A percentile compares a stretch with the other conserved stretches of the same genome.
These are phyloP conservation scores for Drosophila pseudoananassae DNA, from an alignment of 1,140 invertebrate genomes.

Conservation along the genomic window DNA sequence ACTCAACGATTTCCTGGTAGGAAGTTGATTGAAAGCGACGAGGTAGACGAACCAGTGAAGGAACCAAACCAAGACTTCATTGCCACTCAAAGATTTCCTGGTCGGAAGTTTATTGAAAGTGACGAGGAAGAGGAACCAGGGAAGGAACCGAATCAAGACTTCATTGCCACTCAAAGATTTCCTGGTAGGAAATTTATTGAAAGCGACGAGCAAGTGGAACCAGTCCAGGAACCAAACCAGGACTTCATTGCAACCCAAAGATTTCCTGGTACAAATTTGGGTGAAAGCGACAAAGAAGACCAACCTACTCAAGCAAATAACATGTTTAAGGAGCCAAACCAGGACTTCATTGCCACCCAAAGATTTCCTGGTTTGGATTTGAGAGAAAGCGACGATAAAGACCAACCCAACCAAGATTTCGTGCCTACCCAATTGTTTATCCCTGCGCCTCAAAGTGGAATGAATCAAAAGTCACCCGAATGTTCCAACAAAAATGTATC, in stretches of 20 bases:
- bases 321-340: not conserved
- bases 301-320: not conserved
- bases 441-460: not conserved
- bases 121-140: no score
- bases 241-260: conserved; percentile 37
- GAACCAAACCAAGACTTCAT: conserved; percentile 25
- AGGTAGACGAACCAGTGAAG: not conserved
- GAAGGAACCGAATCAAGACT: conserved; percentile 12
- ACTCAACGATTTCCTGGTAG: conserved; percentile 8
- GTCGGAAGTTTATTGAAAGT: no score
- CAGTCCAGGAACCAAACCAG: conserved; percentile 12
- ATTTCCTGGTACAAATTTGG: not conserved
- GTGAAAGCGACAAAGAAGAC: no score
- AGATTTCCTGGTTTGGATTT: not conserved
- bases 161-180: conserved; percentile 4
- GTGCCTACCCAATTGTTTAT: conserved; percentile 3
- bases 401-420: conserved; percentile 22
- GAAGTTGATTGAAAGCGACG: no score
- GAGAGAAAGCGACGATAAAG: not conserved
- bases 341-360: conserved; percentile 23
- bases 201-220: no score
- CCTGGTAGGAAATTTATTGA: no score
- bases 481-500: not conserved
- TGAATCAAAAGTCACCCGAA: not conserved
- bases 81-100: not conserved